Base-by-base conservation (phyloP, 2,113 vertebrate species). In the Amblyopsis rosae region DNA sequence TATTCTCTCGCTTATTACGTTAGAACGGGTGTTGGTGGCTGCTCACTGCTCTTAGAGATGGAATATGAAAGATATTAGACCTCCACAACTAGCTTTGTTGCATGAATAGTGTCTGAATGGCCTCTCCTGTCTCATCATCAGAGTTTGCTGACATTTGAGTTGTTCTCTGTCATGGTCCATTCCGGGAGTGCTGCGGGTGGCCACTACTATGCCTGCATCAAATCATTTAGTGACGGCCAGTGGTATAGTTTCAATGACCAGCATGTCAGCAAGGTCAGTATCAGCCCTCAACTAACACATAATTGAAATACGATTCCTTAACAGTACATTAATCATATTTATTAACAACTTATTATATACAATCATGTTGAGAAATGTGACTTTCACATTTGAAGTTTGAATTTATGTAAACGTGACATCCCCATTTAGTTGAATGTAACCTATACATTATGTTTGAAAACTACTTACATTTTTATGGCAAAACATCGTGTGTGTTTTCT, bases 191-290 rank as follows among this genome's bases (percentile, higher is more conserved):
- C 97, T 70, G 98, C 98, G 51, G 98, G 98, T 65, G 98, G 98
- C 60, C 98, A 99, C 90, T 99, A 99, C 80, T 99, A 99, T 17
- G 98, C 98, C 86, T 99, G 96, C 83, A 99, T 99, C 90, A 99
- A 95, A 85, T 99, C 98, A 49, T 99, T 99, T 59, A 95, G 91
- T 76, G 98, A 99, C 66, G 94, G 96, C 65, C 98, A 98, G 76
- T 99, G 97, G 98, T 98, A 97, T 91, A 99, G 97, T 86, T 99
- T 98, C 90, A 99, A 99, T 17, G 98, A 99, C 88, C 98, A 99
- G 73, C 98, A 99, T n/a, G 98, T 99, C 80, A 98, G 96, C 93
- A 97, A 96, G 96, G 98, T 99, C 89, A 78, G 83, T 2, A 1
- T 74, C 26, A 3, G 26, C 26, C 26, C 26, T 26, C 26, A 26